These are phyloP conservation scores for Falco peregrinus DNA, from an alignment of 2,797 vertebrate species.

Conservation along the genomic window DNA sequence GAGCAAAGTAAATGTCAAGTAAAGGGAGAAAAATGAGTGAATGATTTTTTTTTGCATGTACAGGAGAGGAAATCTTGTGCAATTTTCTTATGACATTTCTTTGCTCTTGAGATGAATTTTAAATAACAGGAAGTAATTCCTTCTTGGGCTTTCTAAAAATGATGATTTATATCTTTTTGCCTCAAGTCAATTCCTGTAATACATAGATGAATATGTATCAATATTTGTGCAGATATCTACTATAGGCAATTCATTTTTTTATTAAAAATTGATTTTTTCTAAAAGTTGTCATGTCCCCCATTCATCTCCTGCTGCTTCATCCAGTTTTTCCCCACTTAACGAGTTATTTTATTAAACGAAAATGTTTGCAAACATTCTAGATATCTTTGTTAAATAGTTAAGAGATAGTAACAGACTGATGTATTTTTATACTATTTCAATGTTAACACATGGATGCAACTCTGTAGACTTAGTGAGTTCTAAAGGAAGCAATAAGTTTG, in stretches of 20 bases:
- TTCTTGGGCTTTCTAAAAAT: conserved; percentile 1
- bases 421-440: neutral
- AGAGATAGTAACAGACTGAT: neutral
- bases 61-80: neutral
- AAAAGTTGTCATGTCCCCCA: neutral
- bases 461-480: neutral
- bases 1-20: conserved; percentile 35
- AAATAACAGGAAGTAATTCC: conserved; percentile 38
- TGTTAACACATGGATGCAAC: neutral
- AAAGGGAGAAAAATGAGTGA: conserved; percentile 41
- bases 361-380: neutral
- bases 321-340: neutral
- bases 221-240: conserved; percentile 19
- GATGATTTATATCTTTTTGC: conserved; percentile 23
- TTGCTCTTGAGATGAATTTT: conserved; percentile 34
- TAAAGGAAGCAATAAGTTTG: neutral
- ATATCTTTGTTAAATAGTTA: neutral
- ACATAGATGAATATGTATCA: conserved; percentile 45
- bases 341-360: neutral
- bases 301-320: neutral
- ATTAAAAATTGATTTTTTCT: conserved; percentile 25
- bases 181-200: conserved; percentile 15
- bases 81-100: conserved; percentile 25
- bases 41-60: neutral
- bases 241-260: conserved; percentile 23